These are phyloP conservation scores for Chauna torquata DNA, from an alignment of 2,113 vertebrate species.

Conservation along the genomic window DNA sequence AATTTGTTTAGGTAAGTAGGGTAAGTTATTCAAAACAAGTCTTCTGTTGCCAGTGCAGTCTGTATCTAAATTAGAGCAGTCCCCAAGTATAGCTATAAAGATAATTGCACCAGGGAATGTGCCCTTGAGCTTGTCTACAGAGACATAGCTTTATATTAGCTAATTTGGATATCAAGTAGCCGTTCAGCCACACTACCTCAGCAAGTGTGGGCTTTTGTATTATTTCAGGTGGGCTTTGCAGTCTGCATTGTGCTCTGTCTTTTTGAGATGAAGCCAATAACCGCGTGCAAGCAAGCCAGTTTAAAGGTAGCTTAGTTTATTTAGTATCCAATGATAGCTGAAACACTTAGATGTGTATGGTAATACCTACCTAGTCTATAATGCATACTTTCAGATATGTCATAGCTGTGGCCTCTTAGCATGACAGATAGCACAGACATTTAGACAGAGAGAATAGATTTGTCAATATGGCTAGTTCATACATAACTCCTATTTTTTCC, in stretches of 20 bases:
- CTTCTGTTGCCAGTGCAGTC: neutral
- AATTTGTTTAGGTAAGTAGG: neutral
- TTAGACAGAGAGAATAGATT: neutral
- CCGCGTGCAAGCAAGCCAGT: neutral
- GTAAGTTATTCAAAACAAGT: neutral
- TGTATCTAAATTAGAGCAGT: neutral
- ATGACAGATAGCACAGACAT: neutral
- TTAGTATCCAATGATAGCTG: neutral
- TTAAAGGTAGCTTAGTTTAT: neutral
- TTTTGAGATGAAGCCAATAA: neutral
- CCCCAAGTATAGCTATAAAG: neutral
- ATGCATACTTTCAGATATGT: neutral
- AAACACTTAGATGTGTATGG: neutral
- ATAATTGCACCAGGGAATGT: neutral
- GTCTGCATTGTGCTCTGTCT: neutral
- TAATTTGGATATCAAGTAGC: neutral
- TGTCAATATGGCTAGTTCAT: neutral
- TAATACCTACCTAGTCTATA: neutral
- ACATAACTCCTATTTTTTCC: neutral
- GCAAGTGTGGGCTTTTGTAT: neutral
- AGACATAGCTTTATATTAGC: neutral
- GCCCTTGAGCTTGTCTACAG: neutral
- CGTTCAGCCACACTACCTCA: neutral
- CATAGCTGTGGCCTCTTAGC: neutral
- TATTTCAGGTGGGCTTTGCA: neutral